A percentile compares a stretch with the other conserved stretches of the same genome.
phyloP scores from a whole-genome alignment of 2,113 vertebrate genomes.

The Lepidothrix coronata region DNA sequence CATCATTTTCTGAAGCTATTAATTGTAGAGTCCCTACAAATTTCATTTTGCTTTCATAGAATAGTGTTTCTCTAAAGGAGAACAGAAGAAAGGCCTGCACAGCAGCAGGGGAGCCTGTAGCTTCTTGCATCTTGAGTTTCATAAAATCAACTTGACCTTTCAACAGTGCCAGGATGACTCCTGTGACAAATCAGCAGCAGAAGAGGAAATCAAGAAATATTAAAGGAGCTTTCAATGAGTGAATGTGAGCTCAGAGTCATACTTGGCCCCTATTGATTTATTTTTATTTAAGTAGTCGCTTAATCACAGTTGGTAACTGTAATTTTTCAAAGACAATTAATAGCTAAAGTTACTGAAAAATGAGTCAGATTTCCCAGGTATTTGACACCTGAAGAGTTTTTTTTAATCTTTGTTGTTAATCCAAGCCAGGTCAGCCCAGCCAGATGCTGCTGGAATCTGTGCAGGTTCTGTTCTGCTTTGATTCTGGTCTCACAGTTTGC shows the following conservation, averaged over 20 bases:
- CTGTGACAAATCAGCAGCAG: neutral
- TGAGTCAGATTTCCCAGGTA: neutral
- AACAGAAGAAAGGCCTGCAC: neutral
- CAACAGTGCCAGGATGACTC: neutral
- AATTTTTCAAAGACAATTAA: neutral
- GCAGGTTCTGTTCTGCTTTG: neutral
- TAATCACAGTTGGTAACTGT: neutral
- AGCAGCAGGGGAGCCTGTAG: neutral
- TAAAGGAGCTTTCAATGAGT: neutral
- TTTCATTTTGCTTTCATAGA: neutral
- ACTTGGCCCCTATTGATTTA: neutral
- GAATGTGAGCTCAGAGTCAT: neutral
- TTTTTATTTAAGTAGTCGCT: neutral
- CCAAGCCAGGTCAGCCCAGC: neutral
- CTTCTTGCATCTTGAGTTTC: neutral
- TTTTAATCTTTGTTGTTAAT: neutral
- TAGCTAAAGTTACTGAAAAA: neutral
- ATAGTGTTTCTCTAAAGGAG: neutral
- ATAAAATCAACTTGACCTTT: slow-evolving; percentile 19
- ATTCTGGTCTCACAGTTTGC: neutral
- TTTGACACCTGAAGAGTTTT: neutral
- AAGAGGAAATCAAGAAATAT: neutral
- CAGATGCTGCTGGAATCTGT: neutral
- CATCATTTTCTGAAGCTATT: neutral
- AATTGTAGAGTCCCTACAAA: neutral